phyloP scores from a whole-genome alignment of 2,888 invertebrate species.

The Rhagonycha lutea region DNA sequence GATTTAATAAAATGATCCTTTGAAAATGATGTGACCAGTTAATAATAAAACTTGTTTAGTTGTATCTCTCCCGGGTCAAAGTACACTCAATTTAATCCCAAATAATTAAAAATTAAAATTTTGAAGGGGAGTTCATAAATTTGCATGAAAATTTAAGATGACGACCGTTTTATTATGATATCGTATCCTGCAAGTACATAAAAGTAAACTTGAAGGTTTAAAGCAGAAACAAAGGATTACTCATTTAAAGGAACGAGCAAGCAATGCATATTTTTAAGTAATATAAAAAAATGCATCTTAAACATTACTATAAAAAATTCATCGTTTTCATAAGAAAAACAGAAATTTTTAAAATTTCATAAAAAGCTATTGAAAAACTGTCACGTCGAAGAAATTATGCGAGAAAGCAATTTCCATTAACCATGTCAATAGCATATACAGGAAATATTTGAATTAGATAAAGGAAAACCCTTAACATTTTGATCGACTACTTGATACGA shows the following conservation, averaged over 20 bases:
- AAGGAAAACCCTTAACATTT: neutral
- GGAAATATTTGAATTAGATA: neutral
- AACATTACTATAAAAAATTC: neutral
- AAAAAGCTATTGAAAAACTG: neutral
- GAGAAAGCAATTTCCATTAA: neutral
- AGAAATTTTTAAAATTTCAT: neutral
- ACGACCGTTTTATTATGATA: neutral
- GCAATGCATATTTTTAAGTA: neutral
- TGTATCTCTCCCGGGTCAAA: neutral
- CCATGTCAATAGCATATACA: neutral
- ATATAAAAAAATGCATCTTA: no score
- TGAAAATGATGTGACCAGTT: neutral
- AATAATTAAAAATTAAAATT: neutral
- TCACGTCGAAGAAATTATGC: neutral
- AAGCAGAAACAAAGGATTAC: neutral
- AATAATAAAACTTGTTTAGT: neutral
- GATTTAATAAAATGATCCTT: neutral
- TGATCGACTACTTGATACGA: neutral
- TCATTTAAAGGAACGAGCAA: neutral
- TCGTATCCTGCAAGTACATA: neutral
- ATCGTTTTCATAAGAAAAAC: neutral
- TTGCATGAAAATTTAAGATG: neutral
- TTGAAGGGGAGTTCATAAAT: neutral
- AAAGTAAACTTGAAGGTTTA: neutral
- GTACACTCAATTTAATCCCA: neutral